Percentiles rank a stretch among this genome's conserved stretches.
phyloP scores from a whole-genome alignment of 2,888 invertebrate species.

The Rhagonycha fulva region DNA sequence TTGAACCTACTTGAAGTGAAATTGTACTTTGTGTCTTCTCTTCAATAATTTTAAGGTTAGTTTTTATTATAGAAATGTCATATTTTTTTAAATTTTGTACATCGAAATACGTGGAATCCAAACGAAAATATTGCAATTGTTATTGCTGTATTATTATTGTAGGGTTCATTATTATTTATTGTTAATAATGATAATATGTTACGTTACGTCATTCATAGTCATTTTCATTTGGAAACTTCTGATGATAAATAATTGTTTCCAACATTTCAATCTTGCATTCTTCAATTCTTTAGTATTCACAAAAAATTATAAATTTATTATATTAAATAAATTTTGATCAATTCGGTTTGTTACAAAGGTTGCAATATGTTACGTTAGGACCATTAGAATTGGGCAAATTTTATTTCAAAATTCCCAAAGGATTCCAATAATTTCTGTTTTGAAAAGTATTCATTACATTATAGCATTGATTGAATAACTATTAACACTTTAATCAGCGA shows the following conservation, averaged over 20 bases:
- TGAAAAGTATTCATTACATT: neutral
- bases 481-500: no score
- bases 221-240: neutral
- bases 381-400: neutral
- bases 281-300: neutral
- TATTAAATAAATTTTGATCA: no score
- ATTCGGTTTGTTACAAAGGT: neutral
- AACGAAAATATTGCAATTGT: neutral
- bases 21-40: neutral
- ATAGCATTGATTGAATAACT: no score
- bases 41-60: conserved; percentile 17
- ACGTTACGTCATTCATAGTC: neutral
- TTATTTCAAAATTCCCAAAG: neutral
- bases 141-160: neutral
- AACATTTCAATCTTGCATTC: neutral
- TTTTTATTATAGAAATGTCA: neutral
- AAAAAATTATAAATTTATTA: neutral
- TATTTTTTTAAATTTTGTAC: neutral
- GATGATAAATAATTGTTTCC: neutral
- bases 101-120: neutral
- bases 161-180: neutral
- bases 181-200: neutral
- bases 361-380: neutral
- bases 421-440: neutral
- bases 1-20: neutral